Conservation (phyloP, 2,113 vertebrate species). For the Euleptes europaea region DNA sequence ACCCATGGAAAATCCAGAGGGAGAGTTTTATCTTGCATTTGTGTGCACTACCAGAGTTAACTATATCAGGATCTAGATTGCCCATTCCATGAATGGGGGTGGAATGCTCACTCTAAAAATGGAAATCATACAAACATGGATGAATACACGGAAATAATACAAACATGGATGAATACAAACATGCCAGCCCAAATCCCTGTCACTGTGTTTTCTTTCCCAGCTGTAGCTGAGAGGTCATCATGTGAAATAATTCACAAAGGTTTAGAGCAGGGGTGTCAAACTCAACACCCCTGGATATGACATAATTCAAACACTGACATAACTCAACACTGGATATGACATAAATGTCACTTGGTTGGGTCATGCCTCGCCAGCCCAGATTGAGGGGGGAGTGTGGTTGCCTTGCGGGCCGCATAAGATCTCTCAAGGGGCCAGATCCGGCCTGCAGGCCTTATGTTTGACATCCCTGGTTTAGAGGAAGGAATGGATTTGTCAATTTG, state of each 20-base stretch:
- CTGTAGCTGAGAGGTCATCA: neutral
- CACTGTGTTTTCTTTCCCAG: neutral
- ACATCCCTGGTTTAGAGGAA: neutral
- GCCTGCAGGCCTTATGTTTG: too few species aligned
- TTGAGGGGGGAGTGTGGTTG: too few species aligned
- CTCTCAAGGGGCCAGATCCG: too few species aligned
- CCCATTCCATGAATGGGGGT: neutral
- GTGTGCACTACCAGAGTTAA: neutral
- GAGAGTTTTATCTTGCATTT: neutral
- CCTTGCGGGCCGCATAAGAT: too few species aligned
- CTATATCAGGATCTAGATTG: neutral
- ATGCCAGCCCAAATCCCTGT: neutral
- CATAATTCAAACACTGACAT: too few species aligned
- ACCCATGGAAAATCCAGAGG: neutral
- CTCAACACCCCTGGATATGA: too few species aligned
- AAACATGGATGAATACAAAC: neutral
- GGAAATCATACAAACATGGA: neutral
- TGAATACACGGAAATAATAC: neutral
- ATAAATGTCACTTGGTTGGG: too few species aligned
- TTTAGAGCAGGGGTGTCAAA: too few species aligned
- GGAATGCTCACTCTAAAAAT: neutral
- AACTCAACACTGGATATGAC: too few species aligned
- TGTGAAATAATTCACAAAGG: neutral
- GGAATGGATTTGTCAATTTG: neutral
- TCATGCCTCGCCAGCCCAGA: too few species aligned